A percentile compares a stretch with the other conserved stretches of the same genome.
phyloP scores from a whole-genome alignment of 2,113 vertebrate species.

The Misgurnus anguillicaudatus region DNA sequence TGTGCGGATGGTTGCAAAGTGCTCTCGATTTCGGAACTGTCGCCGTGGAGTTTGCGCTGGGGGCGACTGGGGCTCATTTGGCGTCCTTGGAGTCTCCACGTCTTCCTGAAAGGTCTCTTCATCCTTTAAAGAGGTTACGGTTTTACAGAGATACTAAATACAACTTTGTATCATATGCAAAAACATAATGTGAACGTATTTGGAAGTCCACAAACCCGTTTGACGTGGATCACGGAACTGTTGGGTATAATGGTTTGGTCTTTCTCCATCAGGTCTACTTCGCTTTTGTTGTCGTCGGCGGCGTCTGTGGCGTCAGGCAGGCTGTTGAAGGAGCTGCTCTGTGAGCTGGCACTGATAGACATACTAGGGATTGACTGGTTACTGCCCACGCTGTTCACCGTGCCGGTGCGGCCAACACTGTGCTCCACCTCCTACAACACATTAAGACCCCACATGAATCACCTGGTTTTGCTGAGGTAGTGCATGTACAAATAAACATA shows the following conservation, averaged over 20 bases:
- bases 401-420: conserved; percentile 88
- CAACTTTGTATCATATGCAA: neutral
- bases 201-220: conserved; percentile 76
- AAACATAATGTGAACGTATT: neutral
- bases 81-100: conserved; percentile 80
- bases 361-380: conserved; percentile 99
- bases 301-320: conserved; percentile 87
- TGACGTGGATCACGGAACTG: conserved; percentile 94
- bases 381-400: conserved; percentile 98
- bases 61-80: conserved; percentile 86
- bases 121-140: conserved; percentile 70
- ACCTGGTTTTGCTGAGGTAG: neutral
- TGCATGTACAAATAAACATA: neutral
- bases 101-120: conserved; percentile 86
- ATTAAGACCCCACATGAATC: neutral
- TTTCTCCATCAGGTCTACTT: conserved; percentile 92
- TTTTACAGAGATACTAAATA: neutral
- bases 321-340: conserved; percentile 99
- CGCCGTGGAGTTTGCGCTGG: conserved; percentile 87
- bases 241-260: conserved; percentile 99
- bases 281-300: conserved; percentile 93
- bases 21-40: conserved; percentile 93
- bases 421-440: conserved; percentile 87
- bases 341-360: conserved; percentile 99
- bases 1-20: conserved; percentile 98